phyloP scores from a whole-genome alignment of 2,888 invertebrate genomes.

The Hipparchia semele region DNA sequence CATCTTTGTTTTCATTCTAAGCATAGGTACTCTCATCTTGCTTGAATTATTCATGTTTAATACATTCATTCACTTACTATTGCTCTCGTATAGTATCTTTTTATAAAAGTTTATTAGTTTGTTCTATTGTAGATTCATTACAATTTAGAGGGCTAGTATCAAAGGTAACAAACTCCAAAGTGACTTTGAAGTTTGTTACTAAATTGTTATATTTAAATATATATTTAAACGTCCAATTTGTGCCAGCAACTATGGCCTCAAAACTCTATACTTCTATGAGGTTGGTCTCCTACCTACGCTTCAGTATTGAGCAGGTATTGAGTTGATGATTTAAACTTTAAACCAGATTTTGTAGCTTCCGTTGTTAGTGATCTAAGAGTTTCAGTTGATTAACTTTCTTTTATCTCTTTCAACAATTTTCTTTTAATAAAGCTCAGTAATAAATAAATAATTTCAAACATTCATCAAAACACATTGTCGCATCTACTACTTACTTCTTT shows the following conservation, averaged over 20 bases:
- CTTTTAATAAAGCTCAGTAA: background rate
- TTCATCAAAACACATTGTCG: background rate
- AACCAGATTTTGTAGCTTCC: background rate
- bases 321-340: background rate
- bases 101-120: background rate
- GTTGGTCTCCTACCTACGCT: too few relatives aligned
- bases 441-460: background rate
- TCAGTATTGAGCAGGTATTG: too few relatives aligned
- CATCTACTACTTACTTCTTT: slow-evolving; percentile 23
- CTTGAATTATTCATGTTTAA: slow-evolving; percentile 6
- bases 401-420: background rate
- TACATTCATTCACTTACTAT: background rate
- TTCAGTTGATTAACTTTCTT: background rate
- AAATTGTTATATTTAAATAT: too few relatives aligned
- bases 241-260: too few relatives aligned
- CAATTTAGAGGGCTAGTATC: background rate
- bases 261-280: too few relatives aligned
- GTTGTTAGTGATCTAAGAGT: background rate
- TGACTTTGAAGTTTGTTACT: too few relatives aligned
- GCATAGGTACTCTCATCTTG: background rate
- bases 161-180: too few relatives aligned
- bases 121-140: background rate
- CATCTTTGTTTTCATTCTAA: slow-evolving; percentile 29
- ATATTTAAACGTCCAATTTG: too few relatives aligned
- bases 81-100: background rate